phyloP scores from a whole-genome alignment of 2,888 invertebrate species.

The Minunthozetes semirufus region DNA sequence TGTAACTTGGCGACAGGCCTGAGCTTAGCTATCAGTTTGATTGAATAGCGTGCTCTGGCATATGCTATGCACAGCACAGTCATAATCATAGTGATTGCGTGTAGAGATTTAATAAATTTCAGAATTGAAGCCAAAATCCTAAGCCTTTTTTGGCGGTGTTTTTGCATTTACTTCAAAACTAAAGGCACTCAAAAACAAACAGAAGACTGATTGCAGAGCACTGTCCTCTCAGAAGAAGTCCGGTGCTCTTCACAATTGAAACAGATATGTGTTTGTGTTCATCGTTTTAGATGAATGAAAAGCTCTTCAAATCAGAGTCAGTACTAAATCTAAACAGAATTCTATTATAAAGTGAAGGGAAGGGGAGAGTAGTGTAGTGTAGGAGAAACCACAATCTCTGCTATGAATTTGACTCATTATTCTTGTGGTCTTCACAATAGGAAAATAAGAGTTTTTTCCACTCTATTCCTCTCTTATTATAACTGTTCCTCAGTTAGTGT shows the following conservation, averaged over 20 bases:
- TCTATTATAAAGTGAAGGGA: conserved; percentile 4
- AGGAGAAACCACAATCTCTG: not conserved
- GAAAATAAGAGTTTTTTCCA: not conserved
- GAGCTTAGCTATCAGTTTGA: not conserved
- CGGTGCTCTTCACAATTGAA: conserved; percentile 1
- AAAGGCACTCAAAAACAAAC: not conserved
- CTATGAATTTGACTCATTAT: conserved; percentile 14
- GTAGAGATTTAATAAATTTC: conserved; percentile 21
- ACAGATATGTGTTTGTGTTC: conserved; percentile 14
- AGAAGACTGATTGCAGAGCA: not conserved
- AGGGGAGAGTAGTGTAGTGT: not conserved
- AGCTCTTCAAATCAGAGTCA: conserved; percentile 3
- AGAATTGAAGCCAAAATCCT: not conserved
- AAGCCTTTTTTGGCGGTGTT: conserved; percentile 11
- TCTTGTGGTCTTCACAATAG: not conserved
- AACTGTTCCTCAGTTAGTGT: conserved; percentile 16
- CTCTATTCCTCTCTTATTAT: not conserved
- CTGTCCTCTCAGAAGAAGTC: not conserved
- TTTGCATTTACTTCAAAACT: not conserved
- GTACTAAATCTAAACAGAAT: not conserved
- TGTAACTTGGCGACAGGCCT: conserved; percentile 23
- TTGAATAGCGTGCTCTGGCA: conserved; percentile 22
- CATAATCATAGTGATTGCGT: conserved; percentile 17
- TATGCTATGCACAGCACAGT: not conserved
- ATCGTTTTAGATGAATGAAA: conserved; percentile 19